These are phyloP conservation scores for Pyrocephalus nanus DNA, from an alignment of 2,797 vertebrate genomes.

Conservation along the genomic window DNA sequence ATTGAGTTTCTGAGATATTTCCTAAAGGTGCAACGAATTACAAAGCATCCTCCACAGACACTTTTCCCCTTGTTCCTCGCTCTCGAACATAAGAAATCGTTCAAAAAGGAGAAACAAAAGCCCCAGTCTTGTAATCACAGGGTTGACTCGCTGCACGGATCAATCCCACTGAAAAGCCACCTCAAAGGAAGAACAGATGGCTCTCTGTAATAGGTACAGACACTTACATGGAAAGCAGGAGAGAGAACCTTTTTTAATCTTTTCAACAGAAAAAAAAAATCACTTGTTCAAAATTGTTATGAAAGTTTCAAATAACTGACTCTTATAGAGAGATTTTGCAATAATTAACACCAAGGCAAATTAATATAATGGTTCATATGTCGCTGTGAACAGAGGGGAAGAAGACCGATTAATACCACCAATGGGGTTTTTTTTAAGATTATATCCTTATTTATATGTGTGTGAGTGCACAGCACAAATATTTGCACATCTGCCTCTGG, in stretches of 20 bases:
- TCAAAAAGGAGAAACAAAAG: background rate
- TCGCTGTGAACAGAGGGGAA: background rate
- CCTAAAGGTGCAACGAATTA: background rate
- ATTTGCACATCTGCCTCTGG: background rate
- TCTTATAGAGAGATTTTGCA: background rate
- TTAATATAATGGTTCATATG: background rate
- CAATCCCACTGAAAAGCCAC: background rate
- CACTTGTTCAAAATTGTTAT: background rate
- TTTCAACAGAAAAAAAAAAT: background rate
- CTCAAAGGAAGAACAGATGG: background rate
- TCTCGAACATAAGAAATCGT: background rate
- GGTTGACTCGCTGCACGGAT: background rate
- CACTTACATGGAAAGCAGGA: background rate
- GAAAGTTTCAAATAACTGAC: background rate
- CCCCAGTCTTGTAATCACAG: background rate
- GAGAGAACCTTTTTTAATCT: background rate
- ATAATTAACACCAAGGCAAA: background rate
- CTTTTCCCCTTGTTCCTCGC: background rate
- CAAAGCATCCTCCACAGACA: background rate
- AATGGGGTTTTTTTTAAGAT: background rate
- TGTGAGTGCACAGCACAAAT: background rate
- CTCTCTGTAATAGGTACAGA: background rate
- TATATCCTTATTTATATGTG: background rate
- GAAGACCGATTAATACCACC: background rate
- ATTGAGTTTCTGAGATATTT: background rate